These are phyloP conservation scores for Myzus persicae DNA, from an alignment of 1,140 invertebrate species.

Conservation along the genomic window DNA sequence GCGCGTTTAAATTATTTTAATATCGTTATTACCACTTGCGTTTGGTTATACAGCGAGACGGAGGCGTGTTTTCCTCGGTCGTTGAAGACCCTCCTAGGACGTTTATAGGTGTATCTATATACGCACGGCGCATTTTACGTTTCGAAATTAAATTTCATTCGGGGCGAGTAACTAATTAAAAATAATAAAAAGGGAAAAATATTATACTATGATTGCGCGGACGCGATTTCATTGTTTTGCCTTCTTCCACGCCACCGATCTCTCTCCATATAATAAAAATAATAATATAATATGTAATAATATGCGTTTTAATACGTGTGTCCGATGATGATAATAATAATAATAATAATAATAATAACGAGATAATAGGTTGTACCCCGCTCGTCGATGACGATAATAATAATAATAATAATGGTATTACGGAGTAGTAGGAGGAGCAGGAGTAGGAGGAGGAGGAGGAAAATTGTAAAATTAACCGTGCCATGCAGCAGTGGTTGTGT, in stretches of 20 bases:
- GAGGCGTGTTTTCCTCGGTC: slow-evolving; percentile 11
- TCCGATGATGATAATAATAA: slow-evolving; percentile 19
- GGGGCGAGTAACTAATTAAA: slow-evolving; percentile 32
- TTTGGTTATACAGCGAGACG: neutral
- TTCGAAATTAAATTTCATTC: slow-evolving; percentile 29
- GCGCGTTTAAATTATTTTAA: slow-evolving; percentile 12
- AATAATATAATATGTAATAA: neutral
- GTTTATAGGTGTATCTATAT: neutral
- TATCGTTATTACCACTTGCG: neutral
- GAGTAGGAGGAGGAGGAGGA: neutral
- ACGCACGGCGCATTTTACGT: neutral
- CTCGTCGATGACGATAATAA: neutral
- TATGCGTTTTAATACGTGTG: slow-evolving; percentile 36
- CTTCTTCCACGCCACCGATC: neutral
- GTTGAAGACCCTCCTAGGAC: neutral
- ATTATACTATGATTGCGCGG: slow-evolving; percentile 13
- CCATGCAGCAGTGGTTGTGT: neutral
- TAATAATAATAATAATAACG: slow-evolving; percentile 34
- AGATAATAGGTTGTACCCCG: slow-evolving; percentile 44
- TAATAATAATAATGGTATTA: slow-evolving; percentile 12
- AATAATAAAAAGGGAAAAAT: neutral
- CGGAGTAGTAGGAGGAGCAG: neutral
- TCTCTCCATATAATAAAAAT: neutral
- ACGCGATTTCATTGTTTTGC: slow-evolving; percentile 41
- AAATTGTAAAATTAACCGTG: slow-evolving; percentile 52